Conservation (phyloP, 2,797 vertebrate genomes). For the Leucoraja ocellata region DNA sequence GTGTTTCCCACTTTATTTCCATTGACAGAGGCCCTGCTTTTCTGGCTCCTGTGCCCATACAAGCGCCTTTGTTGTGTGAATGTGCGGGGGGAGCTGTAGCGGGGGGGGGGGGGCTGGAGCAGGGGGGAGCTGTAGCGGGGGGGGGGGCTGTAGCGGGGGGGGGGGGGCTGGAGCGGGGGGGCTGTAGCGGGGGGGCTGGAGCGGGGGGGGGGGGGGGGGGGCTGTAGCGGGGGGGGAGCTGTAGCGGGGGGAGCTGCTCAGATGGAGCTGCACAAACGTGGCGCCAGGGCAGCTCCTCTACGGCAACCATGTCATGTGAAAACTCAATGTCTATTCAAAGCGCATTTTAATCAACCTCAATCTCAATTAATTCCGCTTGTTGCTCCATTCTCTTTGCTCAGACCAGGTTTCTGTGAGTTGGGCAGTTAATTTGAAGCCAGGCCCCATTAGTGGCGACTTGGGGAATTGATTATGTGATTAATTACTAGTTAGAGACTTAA, state of each 20-base stretch:
- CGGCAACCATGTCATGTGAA: slow-evolving; percentile 69
- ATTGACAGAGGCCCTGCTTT: not conserved
- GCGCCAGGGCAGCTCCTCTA: slow-evolving; percentile 59
- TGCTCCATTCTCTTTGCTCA: slow-evolving; percentile 66
- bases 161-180: too few relatives aligned
- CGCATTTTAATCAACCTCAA: slow-evolving; percentile 58
- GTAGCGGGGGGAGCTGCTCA: slow-evolving; percentile 19
- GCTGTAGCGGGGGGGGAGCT: too few relatives aligned
- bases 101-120: too few relatives aligned
- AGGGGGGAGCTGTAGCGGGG: too few relatives aligned
- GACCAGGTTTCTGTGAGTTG: slow-evolving; percentile 57
- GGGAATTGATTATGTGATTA: slow-evolving; percentile 70
- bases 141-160: too few relatives aligned
- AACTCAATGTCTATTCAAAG: slow-evolving; percentile 59
- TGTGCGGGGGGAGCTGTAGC: not conserved
- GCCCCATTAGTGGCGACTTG: slow-evolving; percentile 55
- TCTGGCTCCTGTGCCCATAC: not conserved
- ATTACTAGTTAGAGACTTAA: slow-evolving; percentile 65
- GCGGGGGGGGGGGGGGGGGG: too few relatives aligned
- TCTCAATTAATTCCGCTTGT: slow-evolving; percentile 79
- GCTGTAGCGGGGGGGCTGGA: not conserved
- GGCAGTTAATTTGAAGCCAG: slow-evolving; percentile 65
- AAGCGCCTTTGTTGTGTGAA: slow-evolving; percentile 28
- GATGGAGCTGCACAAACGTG: slow-evolving; percentile 52
- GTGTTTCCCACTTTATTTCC: not conserved